phyloP scores from a whole-genome alignment of 1,140 invertebrate species.

The Brachionus calyciflorus region DNA sequence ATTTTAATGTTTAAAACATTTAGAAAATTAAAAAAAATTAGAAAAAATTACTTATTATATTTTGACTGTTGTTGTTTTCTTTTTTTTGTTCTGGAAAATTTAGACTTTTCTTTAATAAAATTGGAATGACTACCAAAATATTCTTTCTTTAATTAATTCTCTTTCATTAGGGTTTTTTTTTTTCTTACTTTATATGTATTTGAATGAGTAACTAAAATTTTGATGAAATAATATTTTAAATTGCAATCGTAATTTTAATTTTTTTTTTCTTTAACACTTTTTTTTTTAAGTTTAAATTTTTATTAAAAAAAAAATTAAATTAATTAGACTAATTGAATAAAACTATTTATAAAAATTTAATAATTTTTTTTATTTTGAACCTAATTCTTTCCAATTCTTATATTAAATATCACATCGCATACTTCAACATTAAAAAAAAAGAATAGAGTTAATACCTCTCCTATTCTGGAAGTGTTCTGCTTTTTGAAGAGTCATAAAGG shows the following conservation, averaged over 20 bases:
- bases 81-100: neutral
- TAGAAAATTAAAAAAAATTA: neutral
- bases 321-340: conserved; percentile 35
- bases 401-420: too few species aligned
- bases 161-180: conserved; percentile 7
- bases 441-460: too few species aligned
- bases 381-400: too few species aligned
- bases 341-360: conserved; percentile 24
- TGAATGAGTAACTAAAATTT: neutral
- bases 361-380: too few species aligned
- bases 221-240: neutral
- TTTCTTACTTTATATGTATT: neutral
- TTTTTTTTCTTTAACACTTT: too few species aligned
- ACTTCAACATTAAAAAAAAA: too few species aligned
- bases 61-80: neutral
- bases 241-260: conserved; percentile 24
- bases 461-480: too few species aligned
- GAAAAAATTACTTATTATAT: too few species aligned
- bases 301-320: conserved; percentile 13
- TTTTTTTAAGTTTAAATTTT: conserved; percentile 14
- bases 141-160: neutral
- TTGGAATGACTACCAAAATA: too few species aligned
- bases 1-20: conserved; percentile 33
- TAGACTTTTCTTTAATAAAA: too few species aligned
- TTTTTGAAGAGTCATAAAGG: too few species aligned